Conservation (phyloP, 1,140 invertebrate species). For the Aphidius ervi region DNA sequence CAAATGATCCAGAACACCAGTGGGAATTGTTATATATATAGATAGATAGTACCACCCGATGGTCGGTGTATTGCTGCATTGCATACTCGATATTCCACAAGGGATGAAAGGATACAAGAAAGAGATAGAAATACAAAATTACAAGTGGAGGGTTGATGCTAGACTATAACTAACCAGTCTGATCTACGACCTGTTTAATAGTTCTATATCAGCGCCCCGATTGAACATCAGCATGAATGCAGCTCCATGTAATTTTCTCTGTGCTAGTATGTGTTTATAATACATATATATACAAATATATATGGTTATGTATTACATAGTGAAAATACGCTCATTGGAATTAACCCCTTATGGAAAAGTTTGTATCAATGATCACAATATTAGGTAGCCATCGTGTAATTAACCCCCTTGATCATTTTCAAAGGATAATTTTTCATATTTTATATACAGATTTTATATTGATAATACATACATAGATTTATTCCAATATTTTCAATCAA, state of each 20-base stretch:
- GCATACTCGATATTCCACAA: not conserved
- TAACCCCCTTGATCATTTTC: too few species aligned
- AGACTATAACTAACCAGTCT: constrained; percentile 47
- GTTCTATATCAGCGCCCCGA: constrained; percentile 49
- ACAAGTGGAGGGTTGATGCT: constrained; percentile 1
- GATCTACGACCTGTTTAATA: constrained; percentile 55
- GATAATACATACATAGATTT: too few species aligned
- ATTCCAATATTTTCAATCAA: too few species aligned
- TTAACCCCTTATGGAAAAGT: constrained; percentile 16
- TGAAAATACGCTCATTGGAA: constrained; percentile 41
- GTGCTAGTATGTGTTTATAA: not conserved
- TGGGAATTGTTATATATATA: constrained; percentile 42
- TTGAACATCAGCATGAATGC: constrained; percentile 11
- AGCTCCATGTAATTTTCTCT: too few species aligned
- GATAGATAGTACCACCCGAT: constrained; percentile 21
- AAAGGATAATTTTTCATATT: too few species aligned
- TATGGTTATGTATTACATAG: not conserved
- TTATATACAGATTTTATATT: too few species aligned
- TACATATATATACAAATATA: constrained; percentile 10
- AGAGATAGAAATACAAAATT: constrained; percentile 1
- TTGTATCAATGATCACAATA: too few species aligned
- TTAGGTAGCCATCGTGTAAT: too few species aligned
- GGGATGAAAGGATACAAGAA: too few species aligned
- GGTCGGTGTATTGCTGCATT: constrained; percentile 16
- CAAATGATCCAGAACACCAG: constrained; percentile 54